Conservation (phyloP, 1,140 invertebrate species). For the Drosophila obscura region DNA sequence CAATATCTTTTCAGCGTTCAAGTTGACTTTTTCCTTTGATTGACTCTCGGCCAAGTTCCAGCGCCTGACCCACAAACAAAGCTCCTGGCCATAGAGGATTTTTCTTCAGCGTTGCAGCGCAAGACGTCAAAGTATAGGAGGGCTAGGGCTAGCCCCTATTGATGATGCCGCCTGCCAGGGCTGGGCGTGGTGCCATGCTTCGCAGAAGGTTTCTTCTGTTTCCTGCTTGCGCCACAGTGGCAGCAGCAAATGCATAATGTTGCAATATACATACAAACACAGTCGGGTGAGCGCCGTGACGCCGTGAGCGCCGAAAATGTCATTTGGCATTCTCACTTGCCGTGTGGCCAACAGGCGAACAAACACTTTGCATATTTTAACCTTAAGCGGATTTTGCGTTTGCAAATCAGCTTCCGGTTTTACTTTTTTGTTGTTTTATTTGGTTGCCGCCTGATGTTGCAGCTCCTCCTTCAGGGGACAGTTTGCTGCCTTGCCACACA, state of each 20-base stretch:
- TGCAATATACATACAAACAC: slow-evolving; percentile 35
- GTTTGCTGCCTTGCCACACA: too few relatives aligned
- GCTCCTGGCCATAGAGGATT: background rate
- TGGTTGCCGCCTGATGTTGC: background rate
- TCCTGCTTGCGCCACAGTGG: background rate
- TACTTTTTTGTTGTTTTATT: background rate
- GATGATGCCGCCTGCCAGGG: background rate
- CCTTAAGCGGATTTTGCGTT: slow-evolving; percentile 62
- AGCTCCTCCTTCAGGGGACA: slow-evolving; percentile 8
- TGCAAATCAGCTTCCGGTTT: slow-evolving; percentile 56
- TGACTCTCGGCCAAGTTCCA: slow-evolving; percentile 16
- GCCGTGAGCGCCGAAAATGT: slow-evolving; percentile 33
- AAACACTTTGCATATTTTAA: slow-evolving; percentile 61
- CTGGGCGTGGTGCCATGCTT: background rate
- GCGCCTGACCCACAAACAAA: slow-evolving; percentile 16
- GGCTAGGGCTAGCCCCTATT: too few relatives aligned
- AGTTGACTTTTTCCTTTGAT: slow-evolving; percentile 27
- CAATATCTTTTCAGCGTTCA: slow-evolving; percentile 57
- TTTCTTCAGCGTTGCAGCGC: background rate
- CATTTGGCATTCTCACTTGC: slow-evolving; percentile 48
- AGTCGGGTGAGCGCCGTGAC: background rate
- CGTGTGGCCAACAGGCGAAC: slow-evolving; percentile 23
- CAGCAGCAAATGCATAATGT: slow-evolving; percentile 27
- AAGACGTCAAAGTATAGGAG: too few relatives aligned
- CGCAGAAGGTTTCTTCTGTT: too few relatives aligned